A percentile compares a stretch with the other conserved stretches of the same genome.
Conservation (phyloP, 2,113 vertebrate species). For the Nerophis lumbriciformis region DNA sequence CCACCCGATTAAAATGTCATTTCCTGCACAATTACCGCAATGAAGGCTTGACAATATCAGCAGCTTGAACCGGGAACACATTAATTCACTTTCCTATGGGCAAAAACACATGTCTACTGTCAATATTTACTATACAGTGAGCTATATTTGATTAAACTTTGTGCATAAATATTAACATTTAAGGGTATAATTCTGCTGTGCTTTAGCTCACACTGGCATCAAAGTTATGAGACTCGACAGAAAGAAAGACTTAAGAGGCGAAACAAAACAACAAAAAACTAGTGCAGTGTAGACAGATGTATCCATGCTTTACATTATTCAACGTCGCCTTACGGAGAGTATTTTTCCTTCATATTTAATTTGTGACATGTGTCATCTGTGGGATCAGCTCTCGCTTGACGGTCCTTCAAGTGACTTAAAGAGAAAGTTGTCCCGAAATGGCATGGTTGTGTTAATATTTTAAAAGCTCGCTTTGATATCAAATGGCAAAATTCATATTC, state of each 20-base stretch:
- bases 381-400: conserved; percentile 37
- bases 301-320: conserved; percentile 45
- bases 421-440: conserved; percentile 46
- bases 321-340: conserved; percentile 33
- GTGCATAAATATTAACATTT: neutral
- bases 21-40: too few relatives aligned
- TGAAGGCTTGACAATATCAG: too few relatives aligned
- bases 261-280: neutral
- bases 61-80: too few relatives aligned
- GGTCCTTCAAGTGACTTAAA: conserved; percentile 45
- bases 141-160: too few relatives aligned
- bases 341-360: conserved; percentile 53
- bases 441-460: conserved; percentile 33
- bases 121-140: too few relatives aligned
- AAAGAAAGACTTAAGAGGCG: neutral
- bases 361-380: conserved; percentile 42
- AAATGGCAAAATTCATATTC: conserved; percentile 56
- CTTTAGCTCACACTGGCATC: conserved; percentile 1
- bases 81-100: too few relatives aligned
- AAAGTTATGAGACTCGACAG: conserved; percentile 2
- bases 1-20: too few relatives aligned
- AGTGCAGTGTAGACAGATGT: conserved; percentile 12
- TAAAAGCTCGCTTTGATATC: conserved; percentile 36
- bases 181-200: neutral
- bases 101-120: too few relatives aligned